Evolutionary conservation across 2,797 vertebrate species (phyloP).

Genomic region (Manis javanica): DNA sequence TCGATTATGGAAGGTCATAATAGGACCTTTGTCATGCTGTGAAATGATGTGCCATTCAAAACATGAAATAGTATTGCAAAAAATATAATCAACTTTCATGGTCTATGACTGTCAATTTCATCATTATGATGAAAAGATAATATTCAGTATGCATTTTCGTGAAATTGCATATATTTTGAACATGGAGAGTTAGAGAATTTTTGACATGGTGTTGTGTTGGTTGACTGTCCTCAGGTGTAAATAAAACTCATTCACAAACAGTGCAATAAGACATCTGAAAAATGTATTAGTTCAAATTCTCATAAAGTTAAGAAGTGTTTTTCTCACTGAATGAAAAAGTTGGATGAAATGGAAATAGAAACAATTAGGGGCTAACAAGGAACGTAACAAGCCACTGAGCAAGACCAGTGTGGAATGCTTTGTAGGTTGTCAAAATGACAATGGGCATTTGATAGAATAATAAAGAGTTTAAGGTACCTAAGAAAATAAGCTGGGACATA

Average conservation of each 20-base stretch:
- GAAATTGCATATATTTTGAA: background rate
- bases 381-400: background rate
- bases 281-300: background rate
- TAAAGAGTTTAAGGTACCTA: background rate
- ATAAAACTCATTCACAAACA: slow-evolving; percentile 58
- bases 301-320: slow-evolving; percentile 51
- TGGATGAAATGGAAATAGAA: background rate
- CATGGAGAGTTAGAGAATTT: background rate
- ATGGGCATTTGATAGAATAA: background rate
- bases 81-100: background rate
- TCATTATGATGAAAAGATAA: slow-evolving; percentile 7
- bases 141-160: slow-evolving; percentile 37
- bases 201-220: slow-evolving; percentile 15
- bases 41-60: slow-evolving; percentile 26
- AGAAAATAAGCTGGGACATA: background rate
- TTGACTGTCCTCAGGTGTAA: slow-evolving; percentile 42
- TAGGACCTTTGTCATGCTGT: background rate
- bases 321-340: slow-evolving; percentile 13
- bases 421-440: slow-evolving; percentile 7
- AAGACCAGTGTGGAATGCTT: background rate
- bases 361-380: background rate
- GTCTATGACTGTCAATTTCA: background rate
- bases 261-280: slow-evolving; percentile 36
- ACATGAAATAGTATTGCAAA: background rate
- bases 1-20: background rate